Percentiles rank a stretch among this genome's conserved stretches.
These are phyloP conservation scores for Biston betularia DNA, from an alignment of 2,888 invertebrate genomes.

Conservation along the genomic window DNA sequence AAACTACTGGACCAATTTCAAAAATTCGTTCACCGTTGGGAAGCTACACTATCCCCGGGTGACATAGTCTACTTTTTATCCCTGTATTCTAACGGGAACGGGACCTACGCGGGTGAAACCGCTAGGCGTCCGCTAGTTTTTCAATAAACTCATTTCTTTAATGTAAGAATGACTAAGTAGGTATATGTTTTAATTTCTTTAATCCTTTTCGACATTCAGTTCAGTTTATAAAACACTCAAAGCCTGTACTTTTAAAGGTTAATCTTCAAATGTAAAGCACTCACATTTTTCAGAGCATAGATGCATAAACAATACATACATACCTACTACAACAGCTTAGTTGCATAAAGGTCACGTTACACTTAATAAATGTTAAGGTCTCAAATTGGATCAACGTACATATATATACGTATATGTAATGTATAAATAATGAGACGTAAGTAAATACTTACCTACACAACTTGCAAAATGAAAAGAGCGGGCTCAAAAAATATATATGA, in stretches of 20 bases:
- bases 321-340: not conserved
- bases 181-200: not conserved
- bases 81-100: too few relatives aligned
- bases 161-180: not conserved
- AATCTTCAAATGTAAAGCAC: slow-evolving; percentile 9
- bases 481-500: not conserved
- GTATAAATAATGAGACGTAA: too few relatives aligned
- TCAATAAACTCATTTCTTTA: too few relatives aligned
- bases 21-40: too few relatives aligned
- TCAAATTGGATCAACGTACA: not conserved
- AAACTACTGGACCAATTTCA: too few relatives aligned
- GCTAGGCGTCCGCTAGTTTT: too few relatives aligned
- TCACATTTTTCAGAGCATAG: too few relatives aligned
- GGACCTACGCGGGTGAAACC: too few relatives aligned
- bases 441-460: not conserved
- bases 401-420: too few relatives aligned
- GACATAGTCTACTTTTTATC: too few relatives aligned
- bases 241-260: not conserved
- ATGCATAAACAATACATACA: slow-evolving; percentile 2
- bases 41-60: too few relatives aligned
- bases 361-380: not conserved
- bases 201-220: not conserved
- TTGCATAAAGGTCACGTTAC: not conserved
- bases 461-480: not conserved
- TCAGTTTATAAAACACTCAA: not conserved